Evolutionary conservation across 1,140 invertebrate genomes (phyloP), one percentile per base, ranked within the genome.

Genomic region (Trachymyrmex septentrionalis): DNA sequence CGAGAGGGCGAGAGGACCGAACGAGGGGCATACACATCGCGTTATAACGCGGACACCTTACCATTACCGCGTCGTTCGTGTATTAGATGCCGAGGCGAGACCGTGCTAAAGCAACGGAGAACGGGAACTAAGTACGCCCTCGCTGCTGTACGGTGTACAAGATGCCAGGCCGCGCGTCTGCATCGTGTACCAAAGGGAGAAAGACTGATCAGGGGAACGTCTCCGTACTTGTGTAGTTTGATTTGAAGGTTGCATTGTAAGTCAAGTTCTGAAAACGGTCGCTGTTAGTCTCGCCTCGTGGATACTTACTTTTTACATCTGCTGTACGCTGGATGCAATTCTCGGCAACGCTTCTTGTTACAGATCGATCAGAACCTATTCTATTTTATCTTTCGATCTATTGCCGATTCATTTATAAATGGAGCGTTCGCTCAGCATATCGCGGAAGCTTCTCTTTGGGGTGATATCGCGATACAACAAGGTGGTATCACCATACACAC

Each of bases 31-130:
- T 85, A 88, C 84, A 87, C 87, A 86, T 78, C 88, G 85, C 89
- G 90, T 92, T 88, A 88, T 77, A 80, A 86, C 61, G 78, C 91
- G 84, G 93, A 93, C 93, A 94, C 90, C 93, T 93, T 93, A 90
- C 87, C 93, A 94, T 94, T 94, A 94, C 87, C 87, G 91, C 90
- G 85, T 94, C 93, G 77, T 87, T 21, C 67, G 80, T 87, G 90
- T 88, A 92, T 92, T 92, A 91, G 90, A 91, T 88, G 87, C 87
- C 90, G 78, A 90, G 34, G 48, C 67, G 72, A 69, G 73, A 82
- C 67, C 82, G 66, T 61, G 66, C 57, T n/a, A 50, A 75, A 63
- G 63, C 44, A 19, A 38, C 38, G 80, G 73, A 59, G 34, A 59
- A 87, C 64, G 72, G 63, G 64, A 73, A 73, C 55, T 64, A 50